Evolutionary conservation across 1,140 invertebrate species (phyloP), one percentile per base, ranked within the genome.

Genomic region (Drosophila nasuta): DNA sequence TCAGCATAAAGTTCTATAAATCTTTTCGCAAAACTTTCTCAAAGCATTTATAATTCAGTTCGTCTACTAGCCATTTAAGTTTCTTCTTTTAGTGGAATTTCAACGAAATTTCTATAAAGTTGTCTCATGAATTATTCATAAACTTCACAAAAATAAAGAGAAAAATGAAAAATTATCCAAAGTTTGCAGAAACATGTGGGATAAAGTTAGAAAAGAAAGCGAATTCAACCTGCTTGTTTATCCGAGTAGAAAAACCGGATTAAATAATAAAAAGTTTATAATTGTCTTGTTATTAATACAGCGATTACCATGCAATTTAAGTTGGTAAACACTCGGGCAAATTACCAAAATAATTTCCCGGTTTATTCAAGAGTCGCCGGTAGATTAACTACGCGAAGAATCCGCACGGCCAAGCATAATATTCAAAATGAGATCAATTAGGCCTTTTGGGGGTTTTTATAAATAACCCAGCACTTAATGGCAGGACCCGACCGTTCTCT

Each of bases 61-160:
- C 46, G 59, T 64, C 74, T 57, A 33, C 52, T 72, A 45, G 48
- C 43, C 25, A 60, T 71, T 79, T 45, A 38, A 83, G 63, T 79
- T 60, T 35, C 52, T 71, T 71, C 68, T 81, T 64, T 77, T 65
- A 81, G 63, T 81, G 74, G 48, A 59, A 68, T 77, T 77, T 77
- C 52, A 73, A 69, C 62, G 79, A 73, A 81, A 81, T 81, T 83
- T 63, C 76, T 77, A 71, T 81, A 75, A 81, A 85, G 69, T 75
- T 75, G 58, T 20, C 64, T 78, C 82, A 87, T 85, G 79, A 85
- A 85, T 87, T 72, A 85, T 85, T 75, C 82, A 85, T 86, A 65
- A 86, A 54, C 33, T 62, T 1, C 73, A 54, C 20, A 30, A 49
- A 81, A 65, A 65, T 82, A 3, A 5, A 76, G 60, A 86, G 75